Percentiles rank a stretch among this genome's conserved stretches.
Conservation (phyloP, 2,888 invertebrate species). For the Polylopha cassiicola region DNA sequence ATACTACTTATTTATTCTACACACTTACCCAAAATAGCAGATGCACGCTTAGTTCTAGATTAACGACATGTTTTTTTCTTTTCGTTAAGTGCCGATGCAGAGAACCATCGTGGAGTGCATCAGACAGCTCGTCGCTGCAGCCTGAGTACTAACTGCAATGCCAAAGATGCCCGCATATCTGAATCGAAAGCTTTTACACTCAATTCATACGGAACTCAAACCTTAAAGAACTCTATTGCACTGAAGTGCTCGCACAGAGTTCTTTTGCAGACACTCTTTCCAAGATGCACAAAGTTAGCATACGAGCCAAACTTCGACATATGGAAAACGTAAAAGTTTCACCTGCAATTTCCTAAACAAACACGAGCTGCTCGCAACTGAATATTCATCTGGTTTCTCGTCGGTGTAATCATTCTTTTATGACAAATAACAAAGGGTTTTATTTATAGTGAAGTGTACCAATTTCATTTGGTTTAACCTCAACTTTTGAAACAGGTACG, state of each 20-base stretch:
- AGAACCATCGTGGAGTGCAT: no score
- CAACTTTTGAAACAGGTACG: slow-evolving; percentile 1
- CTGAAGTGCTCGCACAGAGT: slow-evolving; percentile 44
- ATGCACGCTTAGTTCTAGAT: no score
- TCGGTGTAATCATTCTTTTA: not conserved
- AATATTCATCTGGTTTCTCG: slow-evolving; percentile 3
- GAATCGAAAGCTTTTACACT: slow-evolving; percentile 44
- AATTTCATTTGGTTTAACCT: not conserved
- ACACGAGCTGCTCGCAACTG: slow-evolving; percentile 25
- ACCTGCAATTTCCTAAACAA: slow-evolving; percentile 46
- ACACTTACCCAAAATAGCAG: no score
- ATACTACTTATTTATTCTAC: no score
- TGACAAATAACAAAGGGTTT: no score
- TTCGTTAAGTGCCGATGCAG: no score
- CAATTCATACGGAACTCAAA: slow-evolving; percentile 45
- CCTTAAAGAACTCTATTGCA: slow-evolving; percentile 50
- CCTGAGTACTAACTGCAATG: slow-evolving; percentile 1
- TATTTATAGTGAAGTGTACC: no score
- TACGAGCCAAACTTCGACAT: slow-evolving; percentile 37
- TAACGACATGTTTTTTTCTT: no score
- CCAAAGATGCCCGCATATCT: slow-evolving; percentile 45
- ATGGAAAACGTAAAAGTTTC: slow-evolving; percentile 36
- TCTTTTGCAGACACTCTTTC: slow-evolving; percentile 46
- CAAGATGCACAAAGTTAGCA: slow-evolving; percentile 47
- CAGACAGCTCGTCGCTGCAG: no score